A percentile compares a stretch with the other conserved stretches of the same genome.
Conservation (phyloP, 2,888 invertebrate species). For the Mythimna albipuncta region DNA sequence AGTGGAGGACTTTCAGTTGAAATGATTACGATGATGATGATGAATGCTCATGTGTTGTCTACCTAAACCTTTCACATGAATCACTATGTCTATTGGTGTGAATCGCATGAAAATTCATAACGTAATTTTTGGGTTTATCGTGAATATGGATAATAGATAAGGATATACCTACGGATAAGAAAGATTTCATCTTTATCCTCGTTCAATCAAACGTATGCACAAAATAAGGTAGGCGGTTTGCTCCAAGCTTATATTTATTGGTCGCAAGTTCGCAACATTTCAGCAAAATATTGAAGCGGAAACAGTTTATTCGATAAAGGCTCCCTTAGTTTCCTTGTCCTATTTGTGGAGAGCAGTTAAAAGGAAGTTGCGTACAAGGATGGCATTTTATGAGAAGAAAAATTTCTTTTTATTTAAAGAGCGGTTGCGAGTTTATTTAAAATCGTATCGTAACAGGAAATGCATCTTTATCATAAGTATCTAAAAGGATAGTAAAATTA, state of each 20-base stretch:
- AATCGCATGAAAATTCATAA: background rate
- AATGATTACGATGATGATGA: too few species aligned
- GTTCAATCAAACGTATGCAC: background rate
- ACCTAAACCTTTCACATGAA: background rate
- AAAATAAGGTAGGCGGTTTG: conserved; percentile 4
- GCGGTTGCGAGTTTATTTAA: background rate
- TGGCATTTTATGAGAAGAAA: background rate
- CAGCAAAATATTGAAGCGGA: background rate
- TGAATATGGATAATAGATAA: too few species aligned
- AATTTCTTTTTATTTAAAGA: background rate
- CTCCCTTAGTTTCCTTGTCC: conserved; percentile 9
- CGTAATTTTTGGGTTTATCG: background rate
- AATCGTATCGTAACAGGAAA: background rate
- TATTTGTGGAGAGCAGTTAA: background rate
- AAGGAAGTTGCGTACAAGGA: conserved; percentile 11
- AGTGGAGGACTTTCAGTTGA: too few species aligned
- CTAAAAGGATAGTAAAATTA: too few species aligned
- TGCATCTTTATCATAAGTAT: background rate
- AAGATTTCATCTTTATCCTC: background rate
- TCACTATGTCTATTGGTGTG: background rate
- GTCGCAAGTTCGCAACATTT: conserved; percentile 4
- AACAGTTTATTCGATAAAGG: conserved; percentile 12
- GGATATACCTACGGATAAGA: too few species aligned
- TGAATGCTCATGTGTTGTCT: too few species aligned
- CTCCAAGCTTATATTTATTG: background rate